Evolutionary conservation across 1,140 invertebrate species (phyloP).

Genomic region (Laodelphax striatellus): DNA sequence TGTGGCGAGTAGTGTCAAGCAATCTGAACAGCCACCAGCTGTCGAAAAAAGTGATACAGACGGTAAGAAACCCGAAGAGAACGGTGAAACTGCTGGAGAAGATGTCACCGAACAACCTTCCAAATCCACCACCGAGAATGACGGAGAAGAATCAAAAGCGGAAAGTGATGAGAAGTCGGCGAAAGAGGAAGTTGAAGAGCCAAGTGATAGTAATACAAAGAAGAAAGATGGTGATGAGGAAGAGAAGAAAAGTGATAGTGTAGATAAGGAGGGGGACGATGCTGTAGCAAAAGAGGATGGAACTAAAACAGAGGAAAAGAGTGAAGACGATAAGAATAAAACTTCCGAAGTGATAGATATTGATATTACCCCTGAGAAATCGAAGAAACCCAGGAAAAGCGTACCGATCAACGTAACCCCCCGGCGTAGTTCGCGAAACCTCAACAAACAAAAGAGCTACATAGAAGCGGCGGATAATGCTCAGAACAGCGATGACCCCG

Average conservation of each 20-base stretch:
- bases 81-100: too few relatives aligned
- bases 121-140: too few relatives aligned
- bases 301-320: slow-evolving; percentile 19
- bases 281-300: slow-evolving; percentile 22
- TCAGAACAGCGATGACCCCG: slow-evolving; percentile 37
- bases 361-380: slow-evolving; percentile 18
- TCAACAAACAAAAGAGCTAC: slow-evolving; percentile 47
- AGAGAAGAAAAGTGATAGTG: slow-evolving; percentile 2
- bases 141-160: too few relatives aligned
- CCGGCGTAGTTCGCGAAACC: slow-evolving; percentile 46
- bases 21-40: too few relatives aligned
- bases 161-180: too few relatives aligned
- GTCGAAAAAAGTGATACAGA: too few relatives aligned
- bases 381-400: slow-evolving; percentile 31
- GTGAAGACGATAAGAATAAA: slow-evolving; percentile 10
- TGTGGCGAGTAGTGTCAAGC: too few relatives aligned
- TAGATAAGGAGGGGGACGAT: slow-evolving; percentile 27
- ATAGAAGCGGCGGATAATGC: slow-evolving; percentile 28
- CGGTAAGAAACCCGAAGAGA: too few relatives aligned
- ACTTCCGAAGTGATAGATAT: slow-evolving; percentile 19
- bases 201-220: slow-evolving; percentile 2
- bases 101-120: too few relatives aligned
- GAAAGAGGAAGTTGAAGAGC: slow-evolving; percentile 1
- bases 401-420: slow-evolving; percentile 38
- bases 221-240: slow-evolving; percentile 14